Evolutionary conservation across 2,888 invertebrate species (phyloP), one percentile per base, ranked within the genome.

Genomic region (Nemurella pictetii): DNA sequence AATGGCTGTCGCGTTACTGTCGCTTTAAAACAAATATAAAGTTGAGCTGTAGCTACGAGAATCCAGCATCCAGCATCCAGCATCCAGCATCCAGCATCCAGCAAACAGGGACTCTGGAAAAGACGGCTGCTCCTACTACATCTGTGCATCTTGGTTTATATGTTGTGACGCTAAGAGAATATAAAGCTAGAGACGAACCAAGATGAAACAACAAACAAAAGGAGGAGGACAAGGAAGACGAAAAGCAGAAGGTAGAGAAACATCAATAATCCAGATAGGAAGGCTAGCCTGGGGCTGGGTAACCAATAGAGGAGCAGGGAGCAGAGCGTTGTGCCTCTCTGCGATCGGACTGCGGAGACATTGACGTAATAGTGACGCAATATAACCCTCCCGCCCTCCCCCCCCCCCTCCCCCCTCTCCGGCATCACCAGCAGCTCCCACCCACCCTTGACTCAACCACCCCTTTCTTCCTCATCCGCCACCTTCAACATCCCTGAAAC

Each of bases 361-460:
- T 82, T 82, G 82, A 82, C 82, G 82, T 82, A 82, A 82, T 72
- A 82, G 82, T 82, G 82, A 82, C 82, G 82, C 82, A 82, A 82
- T 82, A 82, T 72, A 27, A 9, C 55, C 72, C 55, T 9, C 81
- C 81, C 15, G 36, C 81, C 82, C 26, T 26, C 2, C 55, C 72
- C 72, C 26, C 9, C 36, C 36, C 81, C 7, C 12, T 72, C 72
- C 29, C 4, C 28, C 25, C 82, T 28, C 72, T 15, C 72, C 82
- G 15, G 35, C 81, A 27, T 78, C 4, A 29, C n/a, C 32, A 15
- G 32, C 30, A 3, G 15, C 72, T 27, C 20, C 20, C 12, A 4
- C 26, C 72, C 82, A 35, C 12, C 80, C 80, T 36, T 27, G 28
- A 2, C 55, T 7, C 20, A 55, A 12, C 55, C 55, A 20, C 55